phyloP scores from a whole-genome alignment of 2,113 vertebrate genomes.

The Lichenostomus cassidix region DNA sequence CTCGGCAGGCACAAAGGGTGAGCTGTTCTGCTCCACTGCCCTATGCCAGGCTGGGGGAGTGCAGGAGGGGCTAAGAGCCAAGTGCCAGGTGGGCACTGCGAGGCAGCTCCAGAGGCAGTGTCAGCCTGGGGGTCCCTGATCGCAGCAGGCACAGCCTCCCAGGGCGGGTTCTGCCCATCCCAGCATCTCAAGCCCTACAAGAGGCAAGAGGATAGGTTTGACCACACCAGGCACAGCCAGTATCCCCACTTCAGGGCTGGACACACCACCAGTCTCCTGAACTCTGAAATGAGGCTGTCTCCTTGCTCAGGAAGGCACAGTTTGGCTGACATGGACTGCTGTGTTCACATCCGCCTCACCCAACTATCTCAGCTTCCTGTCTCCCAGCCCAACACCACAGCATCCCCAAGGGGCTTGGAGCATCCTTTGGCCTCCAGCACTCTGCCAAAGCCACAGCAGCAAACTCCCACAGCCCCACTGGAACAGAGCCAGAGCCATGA shows the following conservation, averaged over 20 bases:
- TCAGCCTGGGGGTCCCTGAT: background rate
- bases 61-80: background rate
- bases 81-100: background rate
- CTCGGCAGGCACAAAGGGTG: slow-evolving; percentile 36
- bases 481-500: fast-evolving
- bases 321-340: background rate
- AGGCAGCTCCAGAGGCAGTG: background rate
- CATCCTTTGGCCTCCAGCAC: background rate
- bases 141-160: background rate
- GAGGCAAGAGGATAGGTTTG: background rate
- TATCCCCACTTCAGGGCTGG: background rate
- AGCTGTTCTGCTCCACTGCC: slow-evolving; percentile 32
- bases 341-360: background rate
- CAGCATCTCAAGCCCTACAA: background rate
- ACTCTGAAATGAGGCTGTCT: fast-evolving
- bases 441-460: background rate
- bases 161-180: background rate
- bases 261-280: background rate
- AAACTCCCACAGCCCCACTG: background rate
- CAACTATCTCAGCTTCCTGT: background rate
- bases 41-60: slow-evolving; percentile 16
- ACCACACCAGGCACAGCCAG: background rate
- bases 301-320: background rate
- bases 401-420: background rate
- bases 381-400: background rate